A percentile compares a stretch with the other conserved stretches of the same genome.
Conservation (phyloP, 2,797 vertebrate species). For the Sphenodon punctatus region DNA sequence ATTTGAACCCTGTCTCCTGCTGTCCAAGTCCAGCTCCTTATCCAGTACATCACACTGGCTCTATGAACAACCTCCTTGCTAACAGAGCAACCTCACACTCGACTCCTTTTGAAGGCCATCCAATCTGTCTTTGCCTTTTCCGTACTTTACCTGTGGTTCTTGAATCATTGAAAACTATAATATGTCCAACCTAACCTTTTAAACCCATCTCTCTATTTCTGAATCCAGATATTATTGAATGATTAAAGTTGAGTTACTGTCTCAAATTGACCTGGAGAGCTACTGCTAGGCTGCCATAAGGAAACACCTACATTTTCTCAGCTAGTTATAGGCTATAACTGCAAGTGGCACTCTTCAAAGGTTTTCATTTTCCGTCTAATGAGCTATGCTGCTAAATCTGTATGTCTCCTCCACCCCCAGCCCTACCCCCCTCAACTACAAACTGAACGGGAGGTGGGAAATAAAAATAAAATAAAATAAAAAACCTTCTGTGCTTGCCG, state of each 20-base stretch:
- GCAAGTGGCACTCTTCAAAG: rapidly evolving
- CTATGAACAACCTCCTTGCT: too few species aligned
- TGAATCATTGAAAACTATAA: too few species aligned
- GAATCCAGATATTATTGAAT: not conserved
- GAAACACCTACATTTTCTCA: not conserved
- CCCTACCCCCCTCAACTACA: not conserved
- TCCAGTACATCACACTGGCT: too few species aligned
- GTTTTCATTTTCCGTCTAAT: not conserved
- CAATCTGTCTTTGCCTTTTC: too few species aligned
- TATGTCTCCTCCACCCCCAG: not conserved
- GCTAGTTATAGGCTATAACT: too few species aligned
- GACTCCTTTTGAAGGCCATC: too few species aligned
- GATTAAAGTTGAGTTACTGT: not conserved
- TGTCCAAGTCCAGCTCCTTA: too few species aligned
- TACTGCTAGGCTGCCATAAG: rapidly evolving
- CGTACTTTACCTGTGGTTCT: too few species aligned
- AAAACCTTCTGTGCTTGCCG: not conserved
- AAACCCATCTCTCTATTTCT: rapidly evolving
- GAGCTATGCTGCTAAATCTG: not conserved
- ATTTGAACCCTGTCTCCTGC: too few species aligned
- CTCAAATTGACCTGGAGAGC: not conserved
- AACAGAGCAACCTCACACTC: too few species aligned
- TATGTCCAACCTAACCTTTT: not conserved
- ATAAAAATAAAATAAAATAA: too few species aligned
- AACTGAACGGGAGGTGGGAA: not conserved